Conservation (phyloP, 2,888 invertebrate species). For the Ametastegia equiseti region DNA sequence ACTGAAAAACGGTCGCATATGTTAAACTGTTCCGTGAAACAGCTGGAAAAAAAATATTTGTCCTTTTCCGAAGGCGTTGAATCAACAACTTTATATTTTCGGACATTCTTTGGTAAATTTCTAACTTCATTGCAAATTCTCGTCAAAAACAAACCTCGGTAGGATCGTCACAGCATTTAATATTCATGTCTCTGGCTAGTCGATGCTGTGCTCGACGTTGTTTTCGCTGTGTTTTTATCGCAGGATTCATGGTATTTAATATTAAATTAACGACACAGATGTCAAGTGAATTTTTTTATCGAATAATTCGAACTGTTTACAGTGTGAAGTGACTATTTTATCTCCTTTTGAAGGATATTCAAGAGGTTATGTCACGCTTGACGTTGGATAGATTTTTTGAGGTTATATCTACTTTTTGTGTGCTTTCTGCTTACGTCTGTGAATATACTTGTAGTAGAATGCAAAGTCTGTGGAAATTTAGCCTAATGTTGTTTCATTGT, state of each 20-base stretch:
- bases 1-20: constrained; percentile 77
- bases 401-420: neutral
- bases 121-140: neutral
- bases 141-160: constrained; percentile 65
- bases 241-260: constrained; percentile 8
- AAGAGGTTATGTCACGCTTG: neutral
- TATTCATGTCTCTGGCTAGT: constrained; percentile 68
- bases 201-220: constrained; percentile 70
- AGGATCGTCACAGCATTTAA: constrained; percentile 67
- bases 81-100: neutral
- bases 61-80: neutral
- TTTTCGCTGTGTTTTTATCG: constrained; percentile 63
- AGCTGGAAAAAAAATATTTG: neutral
- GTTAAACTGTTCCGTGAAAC: constrained; percentile 34
- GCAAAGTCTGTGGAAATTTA: neutral
- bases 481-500: too few species aligned
- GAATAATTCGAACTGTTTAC: neutral
- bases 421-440: too few species aligned
- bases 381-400: neutral
- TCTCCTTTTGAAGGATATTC: neutral
- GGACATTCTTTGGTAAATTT: neutral
- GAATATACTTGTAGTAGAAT: too few species aligned
- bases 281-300: neutral
- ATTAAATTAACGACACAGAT: neutral
- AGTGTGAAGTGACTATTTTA: too few species aligned